phyloP scores from a whole-genome alignment of 1,140 invertebrate species.

The Cherax destructor region DNA sequence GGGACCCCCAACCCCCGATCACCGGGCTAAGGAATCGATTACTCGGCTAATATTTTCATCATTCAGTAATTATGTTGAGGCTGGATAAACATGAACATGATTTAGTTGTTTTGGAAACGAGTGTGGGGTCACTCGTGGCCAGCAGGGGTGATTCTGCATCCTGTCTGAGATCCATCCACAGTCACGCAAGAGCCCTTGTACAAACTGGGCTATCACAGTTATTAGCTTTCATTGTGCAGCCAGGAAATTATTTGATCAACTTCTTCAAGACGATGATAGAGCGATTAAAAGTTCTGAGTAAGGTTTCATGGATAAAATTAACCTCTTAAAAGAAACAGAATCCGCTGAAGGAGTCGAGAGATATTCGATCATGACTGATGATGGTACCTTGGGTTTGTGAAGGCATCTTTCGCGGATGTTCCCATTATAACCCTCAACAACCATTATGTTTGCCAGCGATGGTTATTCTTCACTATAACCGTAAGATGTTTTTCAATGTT shows the following conservation, averaged over 20 bases:
- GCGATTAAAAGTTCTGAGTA: too few relatives aligned
- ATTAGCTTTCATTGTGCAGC: neutral
- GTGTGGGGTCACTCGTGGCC: neutral
- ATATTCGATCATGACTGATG: too few relatives aligned
- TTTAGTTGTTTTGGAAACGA: neutral
- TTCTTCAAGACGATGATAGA: neutral
- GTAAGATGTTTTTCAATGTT: too few relatives aligned
- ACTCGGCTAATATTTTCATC: neutral
- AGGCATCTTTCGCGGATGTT: too few relatives aligned
- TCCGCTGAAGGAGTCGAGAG: too few relatives aligned
- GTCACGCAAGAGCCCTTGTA: neutral
- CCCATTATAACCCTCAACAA: too few relatives aligned
- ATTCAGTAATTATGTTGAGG: neutral
- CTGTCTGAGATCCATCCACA: neutral
- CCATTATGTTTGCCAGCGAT: too few relatives aligned
- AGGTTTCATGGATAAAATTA: too few relatives aligned
- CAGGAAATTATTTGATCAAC: neutral
- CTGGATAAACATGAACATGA: neutral
- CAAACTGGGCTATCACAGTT: neutral
- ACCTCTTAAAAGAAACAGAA: too few relatives aligned
- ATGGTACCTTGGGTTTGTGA: too few relatives aligned
- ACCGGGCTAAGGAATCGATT: neutral
- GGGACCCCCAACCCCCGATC: too few relatives aligned
- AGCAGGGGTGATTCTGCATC: neutral
- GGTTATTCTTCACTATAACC: too few relatives aligned